Conservation (phyloP, 2,888 invertebrate species). For the Eubasilissa splendida region DNA sequence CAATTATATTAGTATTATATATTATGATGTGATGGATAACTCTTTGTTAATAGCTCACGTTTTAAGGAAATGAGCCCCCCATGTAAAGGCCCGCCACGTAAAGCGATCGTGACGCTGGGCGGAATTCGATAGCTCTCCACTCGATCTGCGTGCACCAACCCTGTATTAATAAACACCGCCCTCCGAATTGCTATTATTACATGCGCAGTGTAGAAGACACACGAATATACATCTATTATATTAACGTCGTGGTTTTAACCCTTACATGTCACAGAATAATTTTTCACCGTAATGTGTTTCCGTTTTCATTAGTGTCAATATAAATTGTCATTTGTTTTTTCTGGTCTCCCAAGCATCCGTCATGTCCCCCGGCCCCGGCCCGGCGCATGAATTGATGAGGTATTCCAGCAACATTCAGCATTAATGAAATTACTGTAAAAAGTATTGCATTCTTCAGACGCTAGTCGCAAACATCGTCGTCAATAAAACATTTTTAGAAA, state of each 20-base stretch:
- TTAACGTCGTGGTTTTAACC: conserved; percentile 38
- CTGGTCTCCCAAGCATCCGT: conserved; percentile 37
- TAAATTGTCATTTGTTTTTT: conserved; percentile 47
- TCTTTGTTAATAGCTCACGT: too few species aligned
- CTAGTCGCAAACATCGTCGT: background rate
- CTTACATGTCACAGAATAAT: conserved; percentile 47
- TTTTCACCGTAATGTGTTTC: conserved; percentile 52
- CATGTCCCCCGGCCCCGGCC: conserved; percentile 33
- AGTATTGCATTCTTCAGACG: conserved; percentile 20
- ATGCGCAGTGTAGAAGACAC: too few species aligned
- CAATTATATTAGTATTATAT: too few species aligned
- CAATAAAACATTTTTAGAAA: background rate
- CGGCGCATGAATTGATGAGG: conserved; percentile 31
- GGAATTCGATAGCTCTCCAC: too few species aligned
- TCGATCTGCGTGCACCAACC: too few species aligned
- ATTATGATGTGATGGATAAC: too few species aligned
- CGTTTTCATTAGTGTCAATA: conserved; percentile 47
- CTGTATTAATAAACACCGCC: too few species aligned
- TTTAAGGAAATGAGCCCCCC: too few species aligned
- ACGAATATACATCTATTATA: background rate
- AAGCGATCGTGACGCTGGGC: too few species aligned
- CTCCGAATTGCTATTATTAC: too few species aligned
- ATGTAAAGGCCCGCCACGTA: too few species aligned
- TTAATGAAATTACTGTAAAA: conserved; percentile 18
- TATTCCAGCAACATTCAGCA: conserved; percentile 9